Evolutionary conservation across 2,888 invertebrate genomes (phyloP).

Genomic region (Gibbula magus): DNA sequence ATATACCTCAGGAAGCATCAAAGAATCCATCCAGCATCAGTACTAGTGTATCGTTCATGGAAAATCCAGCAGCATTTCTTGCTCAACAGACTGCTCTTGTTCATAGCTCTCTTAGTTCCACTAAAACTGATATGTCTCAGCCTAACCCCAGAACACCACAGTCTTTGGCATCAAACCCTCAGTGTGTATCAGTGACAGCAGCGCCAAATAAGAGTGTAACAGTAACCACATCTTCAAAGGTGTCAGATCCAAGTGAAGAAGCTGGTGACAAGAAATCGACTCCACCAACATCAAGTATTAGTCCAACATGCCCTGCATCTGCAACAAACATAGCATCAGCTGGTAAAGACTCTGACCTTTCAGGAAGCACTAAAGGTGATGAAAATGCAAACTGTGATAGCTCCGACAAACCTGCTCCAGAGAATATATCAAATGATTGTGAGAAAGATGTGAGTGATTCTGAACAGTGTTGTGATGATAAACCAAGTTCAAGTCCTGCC

Average conservation of each 20-base stretch:
- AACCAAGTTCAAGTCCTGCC: not conserved
- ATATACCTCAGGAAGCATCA: constrained; percentile 71
- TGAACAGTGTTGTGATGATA: constrained; percentile 13
- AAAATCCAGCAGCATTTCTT: constrained; percentile 92
- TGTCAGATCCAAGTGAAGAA: not conserved
- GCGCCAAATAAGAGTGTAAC: not conserved
- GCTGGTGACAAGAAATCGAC: not conserved
- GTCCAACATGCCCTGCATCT: not conserved
- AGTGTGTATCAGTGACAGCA: constrained; percentile 4
- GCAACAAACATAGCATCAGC: not conserved
- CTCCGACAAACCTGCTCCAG: not conserved
- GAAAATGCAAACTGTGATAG: constrained; percentile 1
- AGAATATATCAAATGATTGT: not conserved
- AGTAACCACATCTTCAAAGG: not conserved
- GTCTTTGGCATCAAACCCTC: constrained; percentile 5
- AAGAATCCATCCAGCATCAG: constrained; percentile 22
- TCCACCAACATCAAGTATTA: not conserved
- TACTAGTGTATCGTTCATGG: constrained; percentile 83
- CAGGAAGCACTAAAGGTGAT: not conserved
- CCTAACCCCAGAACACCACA: constrained; percentile 18
- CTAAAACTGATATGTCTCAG: constrained; percentile 11
- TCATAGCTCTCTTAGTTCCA: constrained; percentile 52
- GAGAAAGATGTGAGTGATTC: not conserved
- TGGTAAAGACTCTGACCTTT: not conserved
- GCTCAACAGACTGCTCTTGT: constrained; percentile 92